phyloP scores from a whole-genome alignment of 2,888 invertebrate genomes.

The Cryptus armator region DNA sequence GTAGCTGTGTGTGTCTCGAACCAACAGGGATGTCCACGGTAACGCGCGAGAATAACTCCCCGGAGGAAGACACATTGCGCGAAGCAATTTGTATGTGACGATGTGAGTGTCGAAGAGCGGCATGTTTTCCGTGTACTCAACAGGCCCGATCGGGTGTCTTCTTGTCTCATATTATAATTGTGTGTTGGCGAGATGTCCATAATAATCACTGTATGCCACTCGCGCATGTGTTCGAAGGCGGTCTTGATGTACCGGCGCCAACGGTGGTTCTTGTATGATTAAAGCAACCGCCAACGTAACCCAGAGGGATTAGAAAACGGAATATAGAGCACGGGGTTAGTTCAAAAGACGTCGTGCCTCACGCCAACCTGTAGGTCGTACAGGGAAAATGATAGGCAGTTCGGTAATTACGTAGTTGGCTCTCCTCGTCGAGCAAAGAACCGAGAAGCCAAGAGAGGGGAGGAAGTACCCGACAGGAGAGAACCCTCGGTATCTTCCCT shows the following conservation, averaged over 20 bases:
- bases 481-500: not conserved
- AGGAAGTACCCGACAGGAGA: constrained; percentile 12
- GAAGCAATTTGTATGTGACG: constrained; percentile 46
- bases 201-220: constrained; percentile 11
- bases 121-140: not conserved
- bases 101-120: constrained; percentile 13
- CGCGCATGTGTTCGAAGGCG: constrained; percentile 39
- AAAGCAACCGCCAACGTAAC: constrained; percentile 28
- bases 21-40: constrained; percentile 45
- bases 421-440: constrained; percentile 14
- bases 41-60: constrained; percentile 35
- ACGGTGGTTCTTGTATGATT: constrained; percentile 57
- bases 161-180: constrained; percentile 30
- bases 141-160: constrained; percentile 28
- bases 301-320: constrained; percentile 7
- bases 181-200: not conserved
- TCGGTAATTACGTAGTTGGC: constrained; percentile 71
- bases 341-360: constrained; percentile 73
- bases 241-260: constrained; percentile 60
- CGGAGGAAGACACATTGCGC: constrained; percentile 34
- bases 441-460: not conserved
- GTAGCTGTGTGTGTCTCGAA: constrained; percentile 43
- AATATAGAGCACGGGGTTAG: not conserved
- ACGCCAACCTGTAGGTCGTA: constrained; percentile 79
- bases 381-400: constrained; percentile 70